Percentiles rank a stretch among this genome's conserved stretches.
Evolutionary conservation across 1,140 invertebrate genomes (phyloP).

Genomic region (Ruditapes philippinarum): DNA sequence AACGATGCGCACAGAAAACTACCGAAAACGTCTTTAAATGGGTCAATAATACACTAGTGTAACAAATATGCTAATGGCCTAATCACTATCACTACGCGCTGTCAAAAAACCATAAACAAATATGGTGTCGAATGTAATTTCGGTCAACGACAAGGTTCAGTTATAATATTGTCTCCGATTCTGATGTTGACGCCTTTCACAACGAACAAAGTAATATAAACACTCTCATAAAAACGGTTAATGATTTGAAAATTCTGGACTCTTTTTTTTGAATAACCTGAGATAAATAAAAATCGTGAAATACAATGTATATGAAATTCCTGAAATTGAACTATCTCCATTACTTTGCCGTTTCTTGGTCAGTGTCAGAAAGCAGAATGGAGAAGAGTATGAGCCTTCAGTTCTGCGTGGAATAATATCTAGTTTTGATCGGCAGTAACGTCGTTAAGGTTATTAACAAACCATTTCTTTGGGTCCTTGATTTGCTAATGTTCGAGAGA

Average conservation of each 20-base stretch:
- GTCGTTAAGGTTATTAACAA: background rate
- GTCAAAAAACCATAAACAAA: no score
- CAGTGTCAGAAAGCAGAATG: no score
- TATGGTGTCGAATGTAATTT: background rate
- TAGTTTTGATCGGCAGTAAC: background rate
- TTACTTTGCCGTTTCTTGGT: background rate
- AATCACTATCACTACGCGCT: no score
- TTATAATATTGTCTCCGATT: background rate
- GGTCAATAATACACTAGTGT: background rate
- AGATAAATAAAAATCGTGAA: background rate
- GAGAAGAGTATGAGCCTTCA: no score
- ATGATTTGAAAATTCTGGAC: background rate
- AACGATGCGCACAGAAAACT: no score
- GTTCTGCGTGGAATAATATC: no score
- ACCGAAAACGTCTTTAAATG: no score
- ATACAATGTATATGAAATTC: conserved; percentile 18
- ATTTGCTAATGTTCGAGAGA: background rate
- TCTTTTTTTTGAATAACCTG: background rate
- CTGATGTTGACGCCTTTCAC: background rate
- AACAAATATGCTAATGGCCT: background rate
- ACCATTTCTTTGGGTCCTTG: background rate
- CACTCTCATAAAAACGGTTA: conserved; percentile 14
- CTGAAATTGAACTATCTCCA: background rate
- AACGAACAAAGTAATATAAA: background rate
- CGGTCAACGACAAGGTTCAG: background rate